A percentile compares a stretch with the other conserved stretches of the same genome.
These are phyloP conservation scores for Rhynchophorus ferrugineus DNA, from an alignment of 1,140 invertebrate species.

Conservation along the genomic window DNA sequence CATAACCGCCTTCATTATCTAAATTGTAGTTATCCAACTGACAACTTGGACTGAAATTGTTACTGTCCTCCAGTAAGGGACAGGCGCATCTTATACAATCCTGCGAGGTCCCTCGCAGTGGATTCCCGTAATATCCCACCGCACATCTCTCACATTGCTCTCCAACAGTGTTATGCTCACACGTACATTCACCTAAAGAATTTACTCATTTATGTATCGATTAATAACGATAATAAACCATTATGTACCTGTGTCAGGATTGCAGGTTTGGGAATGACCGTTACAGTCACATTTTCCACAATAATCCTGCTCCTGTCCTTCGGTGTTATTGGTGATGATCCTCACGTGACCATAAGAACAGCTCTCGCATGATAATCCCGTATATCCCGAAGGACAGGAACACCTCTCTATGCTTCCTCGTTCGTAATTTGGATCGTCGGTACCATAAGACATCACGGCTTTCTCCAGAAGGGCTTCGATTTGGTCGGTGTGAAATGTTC, in stretches of 20 bases:
- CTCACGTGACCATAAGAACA: constrained; percentile 81
- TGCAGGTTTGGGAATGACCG: constrained; percentile 76
- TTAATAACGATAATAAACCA: not conserved
- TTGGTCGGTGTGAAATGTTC: constrained; percentile 91
- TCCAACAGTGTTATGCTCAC: constrained; percentile 57
- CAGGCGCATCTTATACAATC: constrained; percentile 86
- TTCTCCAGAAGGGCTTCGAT: constrained; percentile 62
- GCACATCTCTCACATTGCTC: constrained; percentile 78
- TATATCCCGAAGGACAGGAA: constrained; percentile 58
- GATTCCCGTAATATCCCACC: constrained; percentile 87
- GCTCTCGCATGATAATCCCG: constrained; percentile 74
- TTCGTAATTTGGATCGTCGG: constrained; percentile 23
- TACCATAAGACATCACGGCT: constrained; percentile 22
- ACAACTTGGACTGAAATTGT: constrained; percentile 87
- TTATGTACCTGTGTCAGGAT: constrained; percentile 39
- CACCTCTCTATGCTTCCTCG: constrained; percentile 52
- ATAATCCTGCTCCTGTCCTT: constrained; percentile 37
- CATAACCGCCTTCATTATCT: constrained; percentile 51
- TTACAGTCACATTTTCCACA: constrained; percentile 88
- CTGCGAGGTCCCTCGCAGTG: constrained; percentile 59
- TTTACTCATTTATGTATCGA: constrained; percentile 30
- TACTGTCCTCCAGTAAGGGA: constrained; percentile 62
- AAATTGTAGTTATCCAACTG: constrained; percentile 52
- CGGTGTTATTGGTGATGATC: constrained; percentile 52
- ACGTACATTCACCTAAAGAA: constrained; percentile 58